These are phyloP conservation scores for Cantharis flavilabris DNA, from an alignment of 2,888 invertebrate genomes.

Conservation along the genomic window DNA sequence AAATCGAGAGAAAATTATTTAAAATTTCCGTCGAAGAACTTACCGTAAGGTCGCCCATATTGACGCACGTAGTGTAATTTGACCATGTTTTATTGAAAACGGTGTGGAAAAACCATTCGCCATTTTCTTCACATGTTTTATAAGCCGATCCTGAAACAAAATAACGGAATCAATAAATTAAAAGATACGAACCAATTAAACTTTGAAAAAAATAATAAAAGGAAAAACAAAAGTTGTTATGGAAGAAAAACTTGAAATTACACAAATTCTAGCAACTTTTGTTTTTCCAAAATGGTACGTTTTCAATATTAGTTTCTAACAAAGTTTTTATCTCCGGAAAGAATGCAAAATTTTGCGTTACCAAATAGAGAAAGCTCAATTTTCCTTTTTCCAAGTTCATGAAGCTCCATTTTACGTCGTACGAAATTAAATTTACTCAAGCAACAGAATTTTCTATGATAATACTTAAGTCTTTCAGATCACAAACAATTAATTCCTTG, in stretches of 20 bases:
- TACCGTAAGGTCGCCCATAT: slow-evolving; percentile 70
- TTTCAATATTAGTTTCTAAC: neutral
- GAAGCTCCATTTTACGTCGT: neutral
- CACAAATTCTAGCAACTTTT: neutral
- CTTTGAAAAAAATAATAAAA: neutral
- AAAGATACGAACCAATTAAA: neutral
- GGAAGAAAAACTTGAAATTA: neutral
- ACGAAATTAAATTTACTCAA: neutral
- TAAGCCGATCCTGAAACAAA: slow-evolving; percentile 73
- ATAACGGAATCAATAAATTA: neutral
- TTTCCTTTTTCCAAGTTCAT: neutral
- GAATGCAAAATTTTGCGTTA: neutral
- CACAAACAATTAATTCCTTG: neutral
- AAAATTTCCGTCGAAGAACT: slow-evolving; percentile 44
- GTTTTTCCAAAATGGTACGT: neutral
- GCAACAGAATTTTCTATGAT: neutral
- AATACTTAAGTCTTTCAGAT: neutral
- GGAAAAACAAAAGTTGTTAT: neutral
- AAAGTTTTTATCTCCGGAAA: neutral
- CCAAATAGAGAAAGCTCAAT: neutral
- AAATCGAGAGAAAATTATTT: neutral
- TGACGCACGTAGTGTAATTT: slow-evolving; percentile 88
- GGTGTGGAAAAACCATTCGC: slow-evolving; percentile 84
- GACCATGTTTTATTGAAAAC: slow-evolving; percentile 80
- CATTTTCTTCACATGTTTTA: slow-evolving; percentile 78